Evolutionary conservation across 1,140 invertebrate species (phyloP).

Genomic region (Drosophila rhopaloa): DNA sequence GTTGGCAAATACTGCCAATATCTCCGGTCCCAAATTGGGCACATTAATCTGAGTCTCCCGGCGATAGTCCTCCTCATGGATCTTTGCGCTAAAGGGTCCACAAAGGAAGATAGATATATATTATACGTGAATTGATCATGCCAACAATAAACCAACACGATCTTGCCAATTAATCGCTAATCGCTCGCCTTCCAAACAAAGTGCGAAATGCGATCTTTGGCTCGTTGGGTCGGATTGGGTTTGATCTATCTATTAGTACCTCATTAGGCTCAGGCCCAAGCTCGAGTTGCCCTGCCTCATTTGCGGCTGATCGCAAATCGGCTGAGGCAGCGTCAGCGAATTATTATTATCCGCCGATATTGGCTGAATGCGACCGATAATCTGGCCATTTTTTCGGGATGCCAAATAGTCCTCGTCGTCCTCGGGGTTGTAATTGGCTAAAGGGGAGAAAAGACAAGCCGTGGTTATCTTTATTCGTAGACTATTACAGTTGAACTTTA

Average conservation of each 20-base stretch:
- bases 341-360: constrained; percentile 75
- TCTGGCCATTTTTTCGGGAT: constrained; percentile 69
- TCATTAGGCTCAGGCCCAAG: constrained; percentile 62
- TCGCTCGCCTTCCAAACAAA: constrained; percentile 31
- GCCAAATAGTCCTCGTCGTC: constrained; percentile 79
- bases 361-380: constrained; percentile 71
- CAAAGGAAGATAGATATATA: constrained; percentile 2
- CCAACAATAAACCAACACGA: constrained; percentile 25
- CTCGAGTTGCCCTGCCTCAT: constrained; percentile 61
- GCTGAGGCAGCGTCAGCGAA: constrained; percentile 69
- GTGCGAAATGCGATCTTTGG: constrained; percentile 41
- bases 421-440: constrained; percentile 84
- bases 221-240: constrained; percentile 10
- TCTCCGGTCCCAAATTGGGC: constrained; percentile 81
- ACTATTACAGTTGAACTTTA: too few relatives aligned
- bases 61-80: constrained; percentile 83
- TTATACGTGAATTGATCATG: constrained; percentile 27
- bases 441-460: background rate
- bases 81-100: constrained; percentile 66
- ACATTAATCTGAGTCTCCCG: constrained; percentile 83
- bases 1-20: constrained; percentile 81
- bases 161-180: constrained; percentile 46
- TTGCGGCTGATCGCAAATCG: constrained; percentile 78
- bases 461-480: too few relatives aligned
- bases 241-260: constrained; percentile 64